These are phyloP conservation scores for Carlito syrichta DNA, from an alignment of 2,113 vertebrate species.

Conservation along the genomic window DNA sequence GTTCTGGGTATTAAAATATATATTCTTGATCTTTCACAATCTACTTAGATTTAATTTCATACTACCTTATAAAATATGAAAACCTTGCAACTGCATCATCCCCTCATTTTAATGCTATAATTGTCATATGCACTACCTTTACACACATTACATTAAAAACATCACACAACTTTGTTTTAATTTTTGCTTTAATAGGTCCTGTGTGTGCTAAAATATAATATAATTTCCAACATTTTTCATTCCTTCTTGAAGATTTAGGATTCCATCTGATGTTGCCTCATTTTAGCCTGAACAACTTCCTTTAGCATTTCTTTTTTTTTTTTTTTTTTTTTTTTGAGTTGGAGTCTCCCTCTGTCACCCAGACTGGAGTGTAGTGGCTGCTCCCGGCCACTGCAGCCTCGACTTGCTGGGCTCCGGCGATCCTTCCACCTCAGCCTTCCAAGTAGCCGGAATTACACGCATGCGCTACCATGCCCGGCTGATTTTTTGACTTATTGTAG, in stretches of 20 bases:
- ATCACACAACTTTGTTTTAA: neutral
- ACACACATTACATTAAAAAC: neutral
- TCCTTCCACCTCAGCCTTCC: no score
- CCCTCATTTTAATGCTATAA: neutral
- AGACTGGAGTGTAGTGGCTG: no score
- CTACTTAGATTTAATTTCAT: neutral
- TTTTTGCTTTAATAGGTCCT: neutral
- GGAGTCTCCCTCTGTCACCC: no score
- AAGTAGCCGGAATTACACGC: no score
- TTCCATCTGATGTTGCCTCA: neutral
- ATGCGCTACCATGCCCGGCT: no score
- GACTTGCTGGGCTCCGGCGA: no score
- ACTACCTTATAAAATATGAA: neutral
- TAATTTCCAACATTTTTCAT: slow-evolving; percentile 8
- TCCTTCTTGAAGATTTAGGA: slow-evolving; percentile 23
- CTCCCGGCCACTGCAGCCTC: no score
- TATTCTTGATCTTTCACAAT: neutral
- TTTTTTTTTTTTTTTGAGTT: no score
- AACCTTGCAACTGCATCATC: neutral
- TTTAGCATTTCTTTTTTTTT: neutral
- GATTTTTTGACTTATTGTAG: no score
- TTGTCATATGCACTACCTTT: neutral
- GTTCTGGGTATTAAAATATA: neutral
- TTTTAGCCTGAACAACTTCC: neutral
- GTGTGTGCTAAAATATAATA: slow-evolving; percentile 16